Conservation (phyloP, 2,888 invertebrate genomes). For the Priocnemis perturbator region DNA sequence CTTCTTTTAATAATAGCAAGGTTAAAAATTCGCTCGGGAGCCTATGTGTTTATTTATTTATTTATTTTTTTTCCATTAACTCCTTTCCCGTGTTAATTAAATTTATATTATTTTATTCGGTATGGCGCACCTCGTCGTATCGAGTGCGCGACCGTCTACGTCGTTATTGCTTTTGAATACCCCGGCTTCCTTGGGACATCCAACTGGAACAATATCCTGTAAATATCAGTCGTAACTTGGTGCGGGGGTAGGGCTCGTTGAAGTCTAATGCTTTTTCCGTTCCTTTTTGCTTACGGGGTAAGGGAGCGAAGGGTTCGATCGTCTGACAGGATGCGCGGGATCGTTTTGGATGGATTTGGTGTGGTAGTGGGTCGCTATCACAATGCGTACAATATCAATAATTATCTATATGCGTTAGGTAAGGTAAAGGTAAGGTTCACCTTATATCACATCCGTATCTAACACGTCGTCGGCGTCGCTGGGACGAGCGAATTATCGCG, state of each 20-base stretch:
- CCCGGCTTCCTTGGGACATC: conserved; percentile 74
- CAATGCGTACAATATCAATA: conserved; percentile 61
- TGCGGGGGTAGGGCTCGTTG: conserved; percentile 15
- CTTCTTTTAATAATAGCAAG: conserved; percentile 25
- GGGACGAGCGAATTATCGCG: conserved; percentile 22
- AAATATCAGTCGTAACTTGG: conserved; percentile 72
- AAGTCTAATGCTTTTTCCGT: conserved; percentile 15
- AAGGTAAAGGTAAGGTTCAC: conserved; percentile 46
- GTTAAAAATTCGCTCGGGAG: conserved; percentile 4
- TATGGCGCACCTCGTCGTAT: conserved; percentile 37
- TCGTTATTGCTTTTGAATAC: conserved; percentile 75
- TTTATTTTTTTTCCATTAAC: too few relatives aligned
- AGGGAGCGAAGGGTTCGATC: not conserved
- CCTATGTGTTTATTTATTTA: too few relatives aligned
- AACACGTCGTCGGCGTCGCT: conserved; percentile 13
- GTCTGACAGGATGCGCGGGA: not conserved
- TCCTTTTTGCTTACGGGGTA: not conserved
- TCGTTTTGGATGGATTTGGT: conserved; percentile 14
- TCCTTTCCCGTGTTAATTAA: conserved; percentile 9
- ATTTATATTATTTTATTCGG: conserved; percentile 40
- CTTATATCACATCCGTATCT: conserved; percentile 57
- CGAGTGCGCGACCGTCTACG: conserved; percentile 59
- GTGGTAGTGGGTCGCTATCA: conserved; percentile 49
- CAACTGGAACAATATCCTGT: conserved; percentile 74
- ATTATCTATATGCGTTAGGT: conserved; percentile 50